Conservation (phyloP, 1,140 invertebrate genomes). For the Wasmannia auropunctata region DNA sequence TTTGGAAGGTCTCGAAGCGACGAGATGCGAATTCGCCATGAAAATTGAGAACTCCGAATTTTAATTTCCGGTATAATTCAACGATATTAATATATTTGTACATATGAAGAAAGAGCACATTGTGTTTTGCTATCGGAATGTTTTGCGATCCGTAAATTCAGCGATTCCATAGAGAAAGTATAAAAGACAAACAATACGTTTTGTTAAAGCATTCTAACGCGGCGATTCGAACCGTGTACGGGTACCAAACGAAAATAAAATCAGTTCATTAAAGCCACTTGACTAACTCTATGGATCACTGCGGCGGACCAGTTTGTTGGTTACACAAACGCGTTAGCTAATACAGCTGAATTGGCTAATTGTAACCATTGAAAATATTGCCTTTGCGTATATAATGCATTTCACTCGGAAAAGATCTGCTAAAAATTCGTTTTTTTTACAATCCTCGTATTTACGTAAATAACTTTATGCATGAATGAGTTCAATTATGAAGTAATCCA, state of each 20-base stretch:
- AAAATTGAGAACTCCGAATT: not conserved
- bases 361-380: not conserved
- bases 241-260: slow-evolving; percentile 70
- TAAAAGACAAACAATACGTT: slow-evolving; percentile 56
- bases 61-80: not conserved
- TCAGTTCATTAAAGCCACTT: slow-evolving; percentile 74
- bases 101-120: not conserved
- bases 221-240: slow-evolving; percentile 18
- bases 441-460: not conserved
- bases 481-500: too few species aligned
- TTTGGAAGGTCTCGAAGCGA: not conserved
- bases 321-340: not conserved
- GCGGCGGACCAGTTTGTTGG: not conserved
- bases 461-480: not conserved
- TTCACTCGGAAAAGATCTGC: not conserved
- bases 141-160: not conserved
- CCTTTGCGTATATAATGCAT: not conserved
- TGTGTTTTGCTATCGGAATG: not conserved
- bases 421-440: slow-evolving; percentile 2
- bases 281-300: slow-evolving; percentile 54
- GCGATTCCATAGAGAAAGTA: slow-evolving; percentile 5
- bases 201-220: slow-evolving; percentile 56
- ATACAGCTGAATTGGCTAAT: not conserved
- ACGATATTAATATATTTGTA: not conserved
- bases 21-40: not conserved